Evolutionary conservation across 2,113 vertebrate species (phyloP).

Genomic region (human): DNA sequence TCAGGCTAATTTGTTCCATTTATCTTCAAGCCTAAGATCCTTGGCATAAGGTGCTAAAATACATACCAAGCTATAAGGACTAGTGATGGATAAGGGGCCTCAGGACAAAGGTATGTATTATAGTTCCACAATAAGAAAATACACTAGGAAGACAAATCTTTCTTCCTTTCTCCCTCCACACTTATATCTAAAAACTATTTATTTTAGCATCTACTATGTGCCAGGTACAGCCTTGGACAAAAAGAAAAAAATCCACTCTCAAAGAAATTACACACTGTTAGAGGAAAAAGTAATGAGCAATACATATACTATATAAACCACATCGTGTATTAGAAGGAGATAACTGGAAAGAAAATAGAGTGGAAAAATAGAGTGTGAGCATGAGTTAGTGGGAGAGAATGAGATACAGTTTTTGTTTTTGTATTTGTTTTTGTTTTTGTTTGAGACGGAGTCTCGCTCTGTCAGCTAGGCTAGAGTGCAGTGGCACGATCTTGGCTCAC

Average conservation of each 20-base stretch:
- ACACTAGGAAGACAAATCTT: neutral
- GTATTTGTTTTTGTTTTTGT: too few species aligned
- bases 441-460: rapidly evolving
- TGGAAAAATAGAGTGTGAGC: neutral
- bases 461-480: too few species aligned
- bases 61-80: neutral
- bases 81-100: neutral
- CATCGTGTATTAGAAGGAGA: neutral
- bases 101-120: rapidly evolving
- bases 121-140: neutral
- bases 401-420: neutral
- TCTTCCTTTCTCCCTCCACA: neutral
- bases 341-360: neutral
- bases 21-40: neutral
- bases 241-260: neutral
- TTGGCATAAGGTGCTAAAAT: neutral
- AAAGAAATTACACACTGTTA: neutral
- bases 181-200: neutral
- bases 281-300: neutral
- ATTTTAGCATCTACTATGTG: neutral
- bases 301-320: neutral
- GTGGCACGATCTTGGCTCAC: too few species aligned
- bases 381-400: neutral
- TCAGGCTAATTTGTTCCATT: neutral
- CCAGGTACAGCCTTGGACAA: neutral